Conservation (phyloP, 1,140 invertebrate genomes). For the Sarcophaga bullata region DNA sequence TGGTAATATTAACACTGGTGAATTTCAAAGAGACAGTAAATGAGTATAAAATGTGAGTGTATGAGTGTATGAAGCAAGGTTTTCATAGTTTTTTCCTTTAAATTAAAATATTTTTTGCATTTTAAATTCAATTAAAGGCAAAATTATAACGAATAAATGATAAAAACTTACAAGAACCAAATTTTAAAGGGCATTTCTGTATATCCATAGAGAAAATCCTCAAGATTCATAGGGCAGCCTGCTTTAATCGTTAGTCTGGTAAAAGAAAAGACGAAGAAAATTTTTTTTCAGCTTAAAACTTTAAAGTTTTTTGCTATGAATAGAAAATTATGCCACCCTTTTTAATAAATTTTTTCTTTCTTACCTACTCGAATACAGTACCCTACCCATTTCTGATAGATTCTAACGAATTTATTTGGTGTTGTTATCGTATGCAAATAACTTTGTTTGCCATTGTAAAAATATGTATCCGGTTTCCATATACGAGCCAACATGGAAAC, state of each 20-base stretch:
- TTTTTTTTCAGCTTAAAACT: conserved; percentile 7
- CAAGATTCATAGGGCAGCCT: conserved; percentile 91
- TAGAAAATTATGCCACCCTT: not conserved
- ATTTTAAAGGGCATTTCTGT: conserved; percentile 84
- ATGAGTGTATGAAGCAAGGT: not conserved
- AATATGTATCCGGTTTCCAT: conserved; percentile 92
- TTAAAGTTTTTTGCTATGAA: not conserved
- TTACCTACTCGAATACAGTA: conserved; percentile 81
- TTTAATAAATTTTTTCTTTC: not conserved
- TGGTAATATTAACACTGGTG: not conserved
- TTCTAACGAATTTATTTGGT: conserved; percentile 88
- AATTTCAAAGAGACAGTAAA: not conserved
- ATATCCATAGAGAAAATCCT: conserved; percentile 93
- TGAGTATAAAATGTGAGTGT: not conserved
- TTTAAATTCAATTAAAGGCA: not conserved
- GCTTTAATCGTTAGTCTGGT: conserved; percentile 89
- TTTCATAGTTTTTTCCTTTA: not conserved
- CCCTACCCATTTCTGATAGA: conserved; percentile 82
- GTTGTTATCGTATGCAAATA: conserved; percentile 90
- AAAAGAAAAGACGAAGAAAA: conserved; percentile 17
- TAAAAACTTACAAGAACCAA: conserved; percentile 84
- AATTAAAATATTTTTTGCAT: not conserved
- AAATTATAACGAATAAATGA: not conserved
- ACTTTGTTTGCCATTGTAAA: conserved; percentile 85
- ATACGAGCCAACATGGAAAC: conserved; percentile 82